Evolutionary conservation across 2,113 vertebrate species (phyloP).

Genomic region (Pantherophis guttatus): DNA sequence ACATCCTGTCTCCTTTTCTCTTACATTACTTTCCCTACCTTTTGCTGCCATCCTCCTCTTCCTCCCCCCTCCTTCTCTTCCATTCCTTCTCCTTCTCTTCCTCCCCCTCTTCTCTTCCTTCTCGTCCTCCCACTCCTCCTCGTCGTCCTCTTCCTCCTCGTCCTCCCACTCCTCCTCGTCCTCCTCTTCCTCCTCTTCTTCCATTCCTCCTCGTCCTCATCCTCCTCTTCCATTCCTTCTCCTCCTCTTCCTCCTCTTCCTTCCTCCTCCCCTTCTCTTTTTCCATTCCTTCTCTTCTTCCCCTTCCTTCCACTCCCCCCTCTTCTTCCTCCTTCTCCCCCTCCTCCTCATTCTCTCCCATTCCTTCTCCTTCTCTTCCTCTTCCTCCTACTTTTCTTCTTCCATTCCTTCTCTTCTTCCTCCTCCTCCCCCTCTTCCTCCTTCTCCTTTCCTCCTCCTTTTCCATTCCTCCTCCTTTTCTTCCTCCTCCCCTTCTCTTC

Average conservation of each 20-base stretch:
- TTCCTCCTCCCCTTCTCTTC: rapidly evolving
- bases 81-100: too few species aligned
- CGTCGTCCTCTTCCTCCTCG: too few species aligned
- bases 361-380: too few species aligned
- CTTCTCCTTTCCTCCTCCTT: too few species aligned
- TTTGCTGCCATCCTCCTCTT: background rate
- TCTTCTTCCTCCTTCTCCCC: too few species aligned
- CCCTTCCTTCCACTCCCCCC: rapidly evolving
- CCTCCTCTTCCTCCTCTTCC: rapidly evolving
- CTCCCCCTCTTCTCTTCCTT: too few species aligned
- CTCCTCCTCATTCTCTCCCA: background rate
- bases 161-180: rapidly evolving
- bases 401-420: too few species aligned
- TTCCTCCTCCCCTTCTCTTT: rapidly evolving
- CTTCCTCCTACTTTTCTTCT: too few species aligned
- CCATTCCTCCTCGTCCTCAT: rapidly evolving
- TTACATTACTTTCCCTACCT: rapidly evolving
- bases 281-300: rapidly evolving
- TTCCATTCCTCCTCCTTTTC: rapidly evolving
- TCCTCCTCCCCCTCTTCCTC: rapidly evolving
- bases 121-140: too few species aligned
- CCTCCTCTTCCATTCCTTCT: background rate
- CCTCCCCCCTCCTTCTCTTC: rapidly evolving
- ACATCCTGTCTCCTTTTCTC: background rate
- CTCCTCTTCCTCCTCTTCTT: background rate